Base-by-base conservation (phyloP, 1,140 invertebrate genomes). In the Pseudomyrmex dendroicus region DNA sequence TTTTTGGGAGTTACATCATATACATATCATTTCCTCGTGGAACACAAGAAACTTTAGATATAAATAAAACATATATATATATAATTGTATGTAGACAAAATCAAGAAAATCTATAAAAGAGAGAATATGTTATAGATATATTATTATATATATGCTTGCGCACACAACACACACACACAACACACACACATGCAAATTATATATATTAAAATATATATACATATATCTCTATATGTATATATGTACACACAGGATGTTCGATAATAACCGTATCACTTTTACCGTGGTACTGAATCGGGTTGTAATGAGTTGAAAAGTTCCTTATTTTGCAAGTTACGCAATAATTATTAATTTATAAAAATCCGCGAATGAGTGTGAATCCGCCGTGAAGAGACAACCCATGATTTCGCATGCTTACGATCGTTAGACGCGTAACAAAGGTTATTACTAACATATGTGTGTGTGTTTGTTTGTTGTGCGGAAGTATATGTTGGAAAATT, bases 1-100 rank as follows among this genome's bases (percentile, higher is more conserved):
- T 25, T 22, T 22, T 62, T 9, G 20, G 59, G 70, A 59, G 73
- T 67, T 72, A 89, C 76, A 90, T 91, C 64, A 70, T 86, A 93
- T 94, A 94, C 93, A 94, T 94, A 94, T 94, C 93, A 94, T 93
- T 93, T 94, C 85, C 91, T 85, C 72, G 90, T 82, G 92, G 90
- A 94, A 93, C 91, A 93, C 91, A 93, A 93, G 92, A 86, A 91
- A 92, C 57, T 89, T 90, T 93, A 94, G 87, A 89, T 93, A 91
- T 93, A 89, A 35, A 35, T 35, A 35, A 35, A 35, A 93, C 92
- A 92, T 35, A 72, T 62, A 50, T 48, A 7, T 63, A 78, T 15
- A 80, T 77, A 72, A 85, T 46, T 56, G 46, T 87, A 73, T 84
- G 59, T 25, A 72, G 54, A 72, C 76, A 74, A 35, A 35, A 35